Conservation (phyloP, 1,140 invertebrate genomes). For the Drosophila arawakana region DNA sequence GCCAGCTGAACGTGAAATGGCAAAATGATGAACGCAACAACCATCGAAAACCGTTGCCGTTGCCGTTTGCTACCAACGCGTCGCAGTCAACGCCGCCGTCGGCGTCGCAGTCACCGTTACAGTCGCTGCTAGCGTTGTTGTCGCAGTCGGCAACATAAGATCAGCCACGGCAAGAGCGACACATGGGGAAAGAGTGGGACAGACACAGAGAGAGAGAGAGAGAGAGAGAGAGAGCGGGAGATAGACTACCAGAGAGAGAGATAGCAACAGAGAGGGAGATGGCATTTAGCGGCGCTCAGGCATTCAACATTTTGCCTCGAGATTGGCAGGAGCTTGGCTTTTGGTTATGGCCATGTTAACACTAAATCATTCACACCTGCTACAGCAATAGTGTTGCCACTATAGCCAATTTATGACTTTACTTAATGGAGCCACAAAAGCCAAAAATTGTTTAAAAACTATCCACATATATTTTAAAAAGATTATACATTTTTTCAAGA, state of each 20-base stretch:
- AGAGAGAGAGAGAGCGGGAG: neutral
- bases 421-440: no score
- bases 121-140: conserved; percentile 9
- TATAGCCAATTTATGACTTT: no score
- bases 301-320: conserved; percentile 3
- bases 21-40: conserved; percentile 82
- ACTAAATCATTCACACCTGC: conserved; percentile 78
- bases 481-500: no score
- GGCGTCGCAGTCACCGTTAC: conserved; percentile 6
- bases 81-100: conserved; percentile 7
- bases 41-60: conserved; percentile 78
- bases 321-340: conserved; percentile 29
- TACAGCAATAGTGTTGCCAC: neutral
- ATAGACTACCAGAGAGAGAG: neutral
- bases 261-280: neutral
- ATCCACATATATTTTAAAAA: no score
- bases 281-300: neutral
- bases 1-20: conserved; percentile 84
- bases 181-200: neutral
- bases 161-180: conserved; percentile 19
- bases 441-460: no score
- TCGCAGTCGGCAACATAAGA: conserved; percentile 24
- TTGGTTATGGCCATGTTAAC: conserved; percentile 73
- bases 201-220: neutral
- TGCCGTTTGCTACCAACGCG: conserved; percentile 37